Evolutionary conservation across 2,888 invertebrate species (phyloP).

Genomic region (Agrochola lota): DNA sequence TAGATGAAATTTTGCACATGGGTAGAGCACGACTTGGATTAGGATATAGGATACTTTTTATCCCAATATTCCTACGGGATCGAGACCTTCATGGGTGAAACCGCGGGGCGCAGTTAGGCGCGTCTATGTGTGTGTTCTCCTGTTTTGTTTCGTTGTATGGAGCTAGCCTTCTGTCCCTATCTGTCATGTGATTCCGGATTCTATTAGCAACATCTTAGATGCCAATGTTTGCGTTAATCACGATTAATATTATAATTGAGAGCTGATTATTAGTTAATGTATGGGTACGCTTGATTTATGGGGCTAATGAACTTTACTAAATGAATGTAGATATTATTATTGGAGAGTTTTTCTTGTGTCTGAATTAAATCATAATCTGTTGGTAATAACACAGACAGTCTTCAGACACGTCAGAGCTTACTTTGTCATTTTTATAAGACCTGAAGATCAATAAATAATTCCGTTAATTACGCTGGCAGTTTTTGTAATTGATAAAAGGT

Average conservation of each 20-base stretch:
- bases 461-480: neutral
- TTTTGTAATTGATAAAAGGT: neutral
- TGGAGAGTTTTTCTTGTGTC: neutral
- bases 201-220: constrained; percentile 77
- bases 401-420: neutral
- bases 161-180: constrained; percentile 5
- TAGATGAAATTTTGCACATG: no score
- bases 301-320: constrained; percentile 23
- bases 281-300: constrained; percentile 46
- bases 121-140: neutral
- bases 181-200: constrained; percentile 67
- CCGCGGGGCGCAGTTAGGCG: no score
- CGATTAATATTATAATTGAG: constrained; percentile 74
- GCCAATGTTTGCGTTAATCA: constrained; percentile 64
- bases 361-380: neutral
- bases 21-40: no score
- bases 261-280: constrained; percentile 71
- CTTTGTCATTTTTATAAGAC: neutral
- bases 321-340: neutral
- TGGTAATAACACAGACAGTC: neutral
- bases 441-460: neutral
- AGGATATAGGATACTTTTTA: no score
- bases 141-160: neutral
- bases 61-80: no score
- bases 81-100: no score